These are phyloP conservation scores for Manis pentadactyla DNA, from an alignment of 2,797 vertebrate species.

Conservation along the genomic window DNA sequence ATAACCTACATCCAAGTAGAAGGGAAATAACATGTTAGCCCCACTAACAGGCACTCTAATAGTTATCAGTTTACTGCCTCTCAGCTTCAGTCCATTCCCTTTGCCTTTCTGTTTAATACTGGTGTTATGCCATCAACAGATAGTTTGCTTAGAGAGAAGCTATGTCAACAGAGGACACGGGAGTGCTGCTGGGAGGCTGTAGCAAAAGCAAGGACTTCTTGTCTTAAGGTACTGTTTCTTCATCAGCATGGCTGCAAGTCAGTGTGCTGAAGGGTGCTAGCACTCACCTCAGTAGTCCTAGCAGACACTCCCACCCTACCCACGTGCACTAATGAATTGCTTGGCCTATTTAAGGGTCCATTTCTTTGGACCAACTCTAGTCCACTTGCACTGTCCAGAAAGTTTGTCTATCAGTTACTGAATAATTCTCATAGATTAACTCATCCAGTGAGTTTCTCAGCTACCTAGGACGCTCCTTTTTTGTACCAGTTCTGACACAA, in stretches of 20 bases:
- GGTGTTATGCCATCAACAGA: neutral
- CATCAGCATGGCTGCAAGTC: no score
- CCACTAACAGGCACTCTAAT: no score
- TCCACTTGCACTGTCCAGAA: neutral
- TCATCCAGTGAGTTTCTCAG: neutral
- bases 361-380: neutral
- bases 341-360: neutral
- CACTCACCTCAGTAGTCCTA: neutral
- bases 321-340: neutral
- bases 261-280: neutral
- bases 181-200: neutral
- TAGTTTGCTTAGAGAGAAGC: neutral
- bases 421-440: neutral
- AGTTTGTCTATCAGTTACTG: neutral
- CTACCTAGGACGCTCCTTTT: neutral
- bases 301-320: neutral
- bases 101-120: neutral
- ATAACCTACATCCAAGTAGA: neutral
- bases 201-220: neutral
- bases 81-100: neutral
- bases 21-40: neutral
- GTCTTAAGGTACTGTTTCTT: neutral
- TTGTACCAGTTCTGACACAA: neutral
- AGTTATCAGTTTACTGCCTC: neutral
- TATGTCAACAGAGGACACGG: fast-evolving